Percentiles rank a stretch among this genome's conserved stretches.
Evolutionary conservation across 2,797 vertebrate species (phyloP).

Genomic region (Prionace glauca): DNA sequence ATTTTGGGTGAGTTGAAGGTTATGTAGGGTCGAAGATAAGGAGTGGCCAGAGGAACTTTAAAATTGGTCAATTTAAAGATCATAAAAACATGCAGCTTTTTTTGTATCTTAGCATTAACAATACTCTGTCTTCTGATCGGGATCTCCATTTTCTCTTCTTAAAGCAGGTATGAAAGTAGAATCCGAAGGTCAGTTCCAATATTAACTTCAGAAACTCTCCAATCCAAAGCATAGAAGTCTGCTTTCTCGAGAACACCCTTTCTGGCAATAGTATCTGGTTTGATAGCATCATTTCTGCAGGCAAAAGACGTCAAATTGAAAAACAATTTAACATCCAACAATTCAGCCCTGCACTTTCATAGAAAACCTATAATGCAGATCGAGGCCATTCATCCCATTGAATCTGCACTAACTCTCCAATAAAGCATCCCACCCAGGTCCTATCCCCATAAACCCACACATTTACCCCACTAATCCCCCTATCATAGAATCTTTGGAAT

Average conservation of each 20-base stretch:
- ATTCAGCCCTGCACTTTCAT: background rate
- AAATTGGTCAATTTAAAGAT: background rate
- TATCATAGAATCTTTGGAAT: no score
- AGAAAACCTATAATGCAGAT: no score
- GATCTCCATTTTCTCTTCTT: background rate
- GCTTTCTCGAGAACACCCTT: conserved; percentile 24
- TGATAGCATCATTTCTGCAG: conserved; percentile 28
- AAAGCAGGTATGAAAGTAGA: conserved; percentile 24
- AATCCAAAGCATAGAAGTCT: conserved; percentile 29
- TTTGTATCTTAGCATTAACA: background rate
- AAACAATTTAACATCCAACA: background rate
- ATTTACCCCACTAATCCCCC: no score
- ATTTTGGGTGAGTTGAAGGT: background rate
- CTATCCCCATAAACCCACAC: no score
- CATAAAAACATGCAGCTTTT: background rate
- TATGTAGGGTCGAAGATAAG: background rate
- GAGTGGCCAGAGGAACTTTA: background rate
- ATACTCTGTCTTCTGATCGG: background rate
- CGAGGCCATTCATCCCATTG: no score
- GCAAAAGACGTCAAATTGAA: background rate
- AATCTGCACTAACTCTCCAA: no score
- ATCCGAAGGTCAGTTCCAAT: background rate
- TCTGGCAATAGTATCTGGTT: conserved; percentile 8
- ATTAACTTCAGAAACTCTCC: background rate
- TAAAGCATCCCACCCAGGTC: no score